Evolutionary conservation across 2,797 vertebrate species (phyloP).

Genomic region (Salmo trutta): DNA sequence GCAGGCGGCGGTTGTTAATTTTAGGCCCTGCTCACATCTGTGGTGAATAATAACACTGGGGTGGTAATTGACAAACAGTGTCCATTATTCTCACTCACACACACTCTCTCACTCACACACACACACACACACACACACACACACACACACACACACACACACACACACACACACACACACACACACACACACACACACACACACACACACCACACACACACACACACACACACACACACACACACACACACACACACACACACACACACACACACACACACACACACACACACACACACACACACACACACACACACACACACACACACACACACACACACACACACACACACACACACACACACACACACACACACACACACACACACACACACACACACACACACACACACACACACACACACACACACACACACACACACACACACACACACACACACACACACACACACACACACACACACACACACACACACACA

Average conservation of each 20-base stretch:
- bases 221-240: background rate
- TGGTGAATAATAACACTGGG: constrained; percentile 18
- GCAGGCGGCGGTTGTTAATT: no score
- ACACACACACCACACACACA: background rate
- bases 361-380: background rate
- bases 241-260: background rate
- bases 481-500: background rate
- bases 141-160: background rate
- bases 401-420: background rate
- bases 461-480: background rate
- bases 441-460: background rate
- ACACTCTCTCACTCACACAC: no score
- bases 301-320: background rate
- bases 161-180: background rate
- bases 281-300: background rate
- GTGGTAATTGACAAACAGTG: background rate
- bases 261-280: background rate
- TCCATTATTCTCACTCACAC: no score
- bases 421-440: background rate
- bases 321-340: background rate
- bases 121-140: background rate
- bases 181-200: background rate
- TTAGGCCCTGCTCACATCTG: background rate
- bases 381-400: background rate
- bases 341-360: background rate